Evolutionary conservation across 2,888 invertebrate species (phyloP).

Genomic region (Spicauda simplicius): DNA sequence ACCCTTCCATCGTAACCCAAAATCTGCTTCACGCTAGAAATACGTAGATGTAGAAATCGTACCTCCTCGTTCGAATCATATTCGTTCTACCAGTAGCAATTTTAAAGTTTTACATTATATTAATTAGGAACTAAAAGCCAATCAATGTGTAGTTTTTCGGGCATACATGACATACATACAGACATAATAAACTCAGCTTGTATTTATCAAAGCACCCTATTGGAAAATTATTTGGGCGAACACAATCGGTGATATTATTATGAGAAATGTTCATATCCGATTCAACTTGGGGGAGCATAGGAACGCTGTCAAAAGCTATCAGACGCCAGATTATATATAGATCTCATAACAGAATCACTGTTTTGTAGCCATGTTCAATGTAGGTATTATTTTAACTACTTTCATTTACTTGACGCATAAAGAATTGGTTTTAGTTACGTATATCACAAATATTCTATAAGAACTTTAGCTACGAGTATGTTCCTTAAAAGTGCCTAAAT

Average conservation of each 20-base stretch:
- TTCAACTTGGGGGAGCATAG: slow-evolving; percentile 64
- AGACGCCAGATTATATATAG: slow-evolving; percentile 66
- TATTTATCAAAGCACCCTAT: slow-evolving; percentile 2
- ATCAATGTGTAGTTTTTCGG: neutral
- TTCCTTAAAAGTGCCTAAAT: no score
- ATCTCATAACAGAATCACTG: slow-evolving; percentile 59
- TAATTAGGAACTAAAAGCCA: neutral
- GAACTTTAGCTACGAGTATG: no score
- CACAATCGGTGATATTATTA: slow-evolving; percentile 40
- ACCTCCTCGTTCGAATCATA: no score
- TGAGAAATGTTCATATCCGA: slow-evolving; percentile 37
- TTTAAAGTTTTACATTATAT: no score
- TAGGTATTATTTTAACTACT: neutral
- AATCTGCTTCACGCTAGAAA: no score
- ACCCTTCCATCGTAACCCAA: no score
- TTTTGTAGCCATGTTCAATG: slow-evolving; percentile 1
- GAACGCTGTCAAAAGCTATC: slow-evolving; percentile 72
- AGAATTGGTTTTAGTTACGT: neutral
- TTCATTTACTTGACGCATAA: neutral
- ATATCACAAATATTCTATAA: no score
- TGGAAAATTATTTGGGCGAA: slow-evolving; percentile 34
- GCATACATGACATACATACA: neutral
- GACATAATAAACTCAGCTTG: neutral
- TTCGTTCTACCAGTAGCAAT: no score
- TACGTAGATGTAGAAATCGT: no score